Base-by-base conservation (phyloP, 2,888 invertebrate species). In the Deilephila porcellus region DNA sequence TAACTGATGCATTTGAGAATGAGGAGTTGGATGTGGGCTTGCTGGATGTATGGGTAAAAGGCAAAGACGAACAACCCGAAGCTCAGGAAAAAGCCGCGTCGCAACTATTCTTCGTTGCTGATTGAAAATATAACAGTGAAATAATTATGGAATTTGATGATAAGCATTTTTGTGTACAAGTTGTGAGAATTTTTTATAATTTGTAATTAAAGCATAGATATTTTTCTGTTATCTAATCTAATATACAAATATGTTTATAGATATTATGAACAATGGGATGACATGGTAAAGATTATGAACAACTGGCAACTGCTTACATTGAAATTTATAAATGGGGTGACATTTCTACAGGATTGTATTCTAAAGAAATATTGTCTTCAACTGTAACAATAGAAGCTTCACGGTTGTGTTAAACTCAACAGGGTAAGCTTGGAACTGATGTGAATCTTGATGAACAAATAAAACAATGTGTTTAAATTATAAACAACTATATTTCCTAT, bases 401-500 rank as follows among this genome's bases (percentile, higher is more conserved):
- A 14, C 45, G 11, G 3, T 45, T 45, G 45, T 45, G 45, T 45
- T 0, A 3, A 45, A 11, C 45, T 14, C 14, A 45, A 45, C 45
- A 45, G 11, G 32, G 5, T 32, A 32, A 32, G 5, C 32, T 11
- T 45, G 45, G 14, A 45, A 45, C 45, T 11, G 45, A 11, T 34
- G 8, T n/a, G 7, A n/a, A 71, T 60, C 4, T 20, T 60, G 63
- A 8, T 25, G 14, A 25, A 71, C 67, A 80, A 89, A 87, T 88
- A 84, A 91, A 90, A 91, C 81, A 83, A 76, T n/a, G 71, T 64
- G 76, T 76, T 82, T 83, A 83, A 79, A 81, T 83, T 80, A 85
- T 88, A 90, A 90, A 90, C 88, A 88, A 87, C 91, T 92, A 90
- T 93, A 92, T 90, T 93, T 89, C 86, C 91, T 93, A 90, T 59